phyloP scores from a whole-genome alignment of 2,888 invertebrate genomes.

The Ophion ventricosus region DNA sequence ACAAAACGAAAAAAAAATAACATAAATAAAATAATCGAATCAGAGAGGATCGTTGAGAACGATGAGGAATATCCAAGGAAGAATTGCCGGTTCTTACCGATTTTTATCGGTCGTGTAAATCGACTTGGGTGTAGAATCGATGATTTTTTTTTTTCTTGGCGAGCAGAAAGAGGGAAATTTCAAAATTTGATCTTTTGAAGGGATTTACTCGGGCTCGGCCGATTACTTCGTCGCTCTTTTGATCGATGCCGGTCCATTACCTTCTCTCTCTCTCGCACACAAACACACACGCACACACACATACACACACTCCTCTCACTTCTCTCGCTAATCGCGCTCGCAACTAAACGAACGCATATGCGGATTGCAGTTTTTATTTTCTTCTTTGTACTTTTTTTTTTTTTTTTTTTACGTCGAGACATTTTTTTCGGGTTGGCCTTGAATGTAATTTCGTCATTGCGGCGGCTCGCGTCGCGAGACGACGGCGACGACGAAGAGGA shows the following conservation, averaged over 20 bases:
- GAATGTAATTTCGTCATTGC: conserved; percentile 29
- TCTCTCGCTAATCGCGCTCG: not conserved
- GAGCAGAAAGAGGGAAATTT: no score
- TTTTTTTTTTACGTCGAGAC: conserved; percentile 1
- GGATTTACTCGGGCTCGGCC: no score
- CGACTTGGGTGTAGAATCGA: no score
- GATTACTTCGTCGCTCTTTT: conserved; percentile 1
- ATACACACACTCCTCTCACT: no score
- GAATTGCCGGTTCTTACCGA: conserved; percentile 32
- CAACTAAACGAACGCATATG: conserved; percentile 21
- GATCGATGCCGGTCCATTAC: not conserved
- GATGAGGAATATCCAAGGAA: not conserved
- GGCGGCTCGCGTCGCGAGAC: not conserved
- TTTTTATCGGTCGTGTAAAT: not conserved
- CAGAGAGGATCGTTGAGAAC: not conserved
- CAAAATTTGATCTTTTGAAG: no score
- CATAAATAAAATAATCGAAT: no score
- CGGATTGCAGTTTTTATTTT: conserved; percentile 9
- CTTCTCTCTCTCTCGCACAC: conserved; percentile 7
- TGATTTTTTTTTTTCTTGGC: no score
- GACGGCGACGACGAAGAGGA: not conserved
- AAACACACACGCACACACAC: no score
- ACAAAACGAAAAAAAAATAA: not conserved
- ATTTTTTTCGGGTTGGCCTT: conserved; percentile 24
- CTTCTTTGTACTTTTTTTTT: not conserved